phyloP scores from a whole-genome alignment of 2,888 invertebrate species.

The Nezara viridula region DNA sequence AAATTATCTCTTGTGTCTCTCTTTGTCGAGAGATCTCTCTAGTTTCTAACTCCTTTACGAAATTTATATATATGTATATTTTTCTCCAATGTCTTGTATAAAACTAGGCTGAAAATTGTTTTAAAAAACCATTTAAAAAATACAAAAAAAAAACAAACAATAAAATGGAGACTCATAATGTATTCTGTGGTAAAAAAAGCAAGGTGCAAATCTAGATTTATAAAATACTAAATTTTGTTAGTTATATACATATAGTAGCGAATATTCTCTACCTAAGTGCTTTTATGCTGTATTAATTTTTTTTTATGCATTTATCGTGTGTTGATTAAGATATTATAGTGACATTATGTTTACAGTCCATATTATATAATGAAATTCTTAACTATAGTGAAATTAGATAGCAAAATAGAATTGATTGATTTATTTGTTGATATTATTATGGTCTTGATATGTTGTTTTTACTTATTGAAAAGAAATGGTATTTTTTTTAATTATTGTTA shows the following conservation, averaged over 20 bases:
- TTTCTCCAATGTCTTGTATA: conserved; percentile 24
- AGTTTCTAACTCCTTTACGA: conserved; percentile 1
- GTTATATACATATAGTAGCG: background rate
- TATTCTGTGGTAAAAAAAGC: conserved; percentile 36
- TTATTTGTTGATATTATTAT: conserved; percentile 28
- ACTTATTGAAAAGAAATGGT: background rate
- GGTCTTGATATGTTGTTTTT: background rate
- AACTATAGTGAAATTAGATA: conserved; percentile 1
- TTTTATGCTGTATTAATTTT: conserved; percentile 33
- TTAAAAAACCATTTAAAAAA: background rate
- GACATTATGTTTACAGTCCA: conserved; percentile 15
- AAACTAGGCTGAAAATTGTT: conserved; percentile 5
- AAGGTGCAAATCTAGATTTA: conserved; percentile 43
- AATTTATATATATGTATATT: conserved; percentile 44
- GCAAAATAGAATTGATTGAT: background rate
- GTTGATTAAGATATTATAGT: conserved; percentile 2
- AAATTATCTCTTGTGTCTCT: background rate
- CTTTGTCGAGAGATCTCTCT: background rate
- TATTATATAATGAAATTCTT: conserved; percentile 10
- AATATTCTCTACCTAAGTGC: conserved; percentile 45
- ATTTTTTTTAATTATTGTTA: background rate
- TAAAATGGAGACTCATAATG: conserved; percentile 13
- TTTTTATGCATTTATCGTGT: conserved; percentile 45
- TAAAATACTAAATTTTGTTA: conserved; percentile 27
- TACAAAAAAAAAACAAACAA: background rate